These are phyloP conservation scores for Volucella inflata DNA, from an alignment of 2,888 invertebrate genomes.

Conservation along the genomic window DNA sequence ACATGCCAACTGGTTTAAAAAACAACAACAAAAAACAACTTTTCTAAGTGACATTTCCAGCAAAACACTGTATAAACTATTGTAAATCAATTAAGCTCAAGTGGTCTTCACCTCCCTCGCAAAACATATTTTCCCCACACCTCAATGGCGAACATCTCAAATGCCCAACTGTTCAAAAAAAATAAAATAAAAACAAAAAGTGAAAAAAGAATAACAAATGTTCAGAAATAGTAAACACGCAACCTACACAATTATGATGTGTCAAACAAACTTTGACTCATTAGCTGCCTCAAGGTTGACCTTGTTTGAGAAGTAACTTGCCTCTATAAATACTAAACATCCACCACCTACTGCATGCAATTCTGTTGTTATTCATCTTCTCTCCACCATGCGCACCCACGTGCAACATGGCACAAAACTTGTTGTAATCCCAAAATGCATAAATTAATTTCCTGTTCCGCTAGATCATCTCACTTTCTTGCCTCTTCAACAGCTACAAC, in stretches of 20 bases:
- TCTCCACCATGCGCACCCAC: neutral
- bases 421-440: slow-evolving; percentile 31
- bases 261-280: slow-evolving; percentile 57
- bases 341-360: slow-evolving; percentile 12
- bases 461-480: slow-evolving; percentile 5
- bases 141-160: too few species aligned
- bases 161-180: too few species aligned
- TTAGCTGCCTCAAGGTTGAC: slow-evolving; percentile 48
- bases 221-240: slow-evolving; percentile 4
- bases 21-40: too few species aligned
- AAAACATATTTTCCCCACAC: too few species aligned
- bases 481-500: neutral
- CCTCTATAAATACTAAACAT: slow-evolving; percentile 44
- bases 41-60: too few species aligned
- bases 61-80: too few species aligned
- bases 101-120: too few species aligned
- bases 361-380: neutral
- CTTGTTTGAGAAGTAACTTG: slow-evolving; percentile 51
- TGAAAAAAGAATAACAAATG: neutral
- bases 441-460: slow-evolving; percentile 63
- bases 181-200: neutral
- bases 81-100: too few species aligned
- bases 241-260: slow-evolving; percentile 13
- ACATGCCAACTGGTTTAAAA: too few species aligned
- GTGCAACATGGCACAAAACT: neutral